Conservation (phyloP, 2,888 invertebrate species). For the Lithophane ornitopus region DNA sequence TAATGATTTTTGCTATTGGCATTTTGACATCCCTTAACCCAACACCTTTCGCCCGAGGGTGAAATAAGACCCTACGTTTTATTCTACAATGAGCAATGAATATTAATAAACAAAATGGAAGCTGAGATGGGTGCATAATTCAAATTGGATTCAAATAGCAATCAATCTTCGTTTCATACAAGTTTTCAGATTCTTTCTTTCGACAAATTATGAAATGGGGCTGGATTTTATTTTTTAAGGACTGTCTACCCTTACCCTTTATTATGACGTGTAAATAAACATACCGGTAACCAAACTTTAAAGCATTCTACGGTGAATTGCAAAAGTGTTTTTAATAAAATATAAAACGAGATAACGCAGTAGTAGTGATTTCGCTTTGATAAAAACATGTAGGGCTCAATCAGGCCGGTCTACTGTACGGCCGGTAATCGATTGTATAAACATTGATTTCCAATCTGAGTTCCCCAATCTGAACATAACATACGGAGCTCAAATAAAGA, state of each 20-base stretch:
- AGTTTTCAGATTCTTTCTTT: constrained; percentile 70
- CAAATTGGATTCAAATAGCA: constrained; percentile 68
- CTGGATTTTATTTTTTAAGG: background rate
- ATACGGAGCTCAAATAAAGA: constrained; percentile 87
- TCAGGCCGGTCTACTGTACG: constrained; percentile 42
- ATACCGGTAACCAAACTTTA: background rate
- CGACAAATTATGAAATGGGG: constrained; percentile 60
- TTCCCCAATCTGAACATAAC: constrained; percentile 83
- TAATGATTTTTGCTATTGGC: constrained; percentile 86
- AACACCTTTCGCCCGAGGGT: constrained; percentile 78
- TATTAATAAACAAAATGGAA: constrained; percentile 84
- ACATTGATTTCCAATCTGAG: constrained; percentile 79
- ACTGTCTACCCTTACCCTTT: background rate
- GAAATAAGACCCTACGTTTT: constrained; percentile 81
- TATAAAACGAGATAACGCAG: constrained; percentile 2
- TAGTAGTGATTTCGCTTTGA: constrained; percentile 40
- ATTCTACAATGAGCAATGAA: constrained; percentile 86
- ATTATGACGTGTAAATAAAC: background rate
- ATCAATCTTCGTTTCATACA: constrained; percentile 74
- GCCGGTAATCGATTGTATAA: constrained; percentile 82
- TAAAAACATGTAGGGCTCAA: constrained; percentile 66
- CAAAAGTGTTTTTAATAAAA: constrained; percentile 16
- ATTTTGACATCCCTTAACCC: constrained; percentile 81
- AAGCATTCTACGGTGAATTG: constrained; percentile 8
- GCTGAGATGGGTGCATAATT: constrained; percentile 70